Conservation (phyloP, 2,888 invertebrate species). For the Rotaria socialis region DNA sequence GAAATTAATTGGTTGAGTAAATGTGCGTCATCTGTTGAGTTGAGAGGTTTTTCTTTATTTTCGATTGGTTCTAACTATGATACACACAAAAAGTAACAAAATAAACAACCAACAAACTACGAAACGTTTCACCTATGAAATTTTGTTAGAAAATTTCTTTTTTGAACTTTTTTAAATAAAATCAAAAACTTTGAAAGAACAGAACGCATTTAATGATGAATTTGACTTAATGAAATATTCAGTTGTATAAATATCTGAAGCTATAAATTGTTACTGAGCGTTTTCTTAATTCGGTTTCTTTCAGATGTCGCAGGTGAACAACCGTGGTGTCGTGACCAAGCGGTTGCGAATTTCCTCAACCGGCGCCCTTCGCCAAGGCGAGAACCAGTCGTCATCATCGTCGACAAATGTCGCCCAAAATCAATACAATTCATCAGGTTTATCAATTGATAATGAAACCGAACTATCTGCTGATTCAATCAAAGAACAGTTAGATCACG, state of each 20-base stretch:
- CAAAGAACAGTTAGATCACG: slow-evolving; percentile 11
- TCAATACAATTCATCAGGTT: neutral
- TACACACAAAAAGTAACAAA: neutral
- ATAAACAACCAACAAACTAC: neutral
- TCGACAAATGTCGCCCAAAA: neutral
- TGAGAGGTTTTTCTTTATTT: neutral
- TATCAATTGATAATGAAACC: slow-evolving; percentile 7
- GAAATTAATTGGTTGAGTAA: neutral
- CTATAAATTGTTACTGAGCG: neutral
- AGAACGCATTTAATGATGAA: neutral
- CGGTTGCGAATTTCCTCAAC: slow-evolving; percentile 22
- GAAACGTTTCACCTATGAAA: neutral
- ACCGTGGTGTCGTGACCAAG: neutral
- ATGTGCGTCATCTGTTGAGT: neutral
- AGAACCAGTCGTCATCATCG: slow-evolving; percentile 21
- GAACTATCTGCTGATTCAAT: neutral
- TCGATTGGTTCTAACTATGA: neutral
- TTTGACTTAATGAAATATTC: neutral
- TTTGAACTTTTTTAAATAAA: neutral
- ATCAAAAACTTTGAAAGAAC: neutral
- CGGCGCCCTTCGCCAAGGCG: neutral
- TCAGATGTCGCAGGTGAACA: slow-evolving; percentile 25
- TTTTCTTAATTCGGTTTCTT: neutral
- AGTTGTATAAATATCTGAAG: neutral
- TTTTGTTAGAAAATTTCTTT: neutral